phyloP scores from a whole-genome alignment of 1,140 invertebrate species.

The Drosophila tani region DNA sequence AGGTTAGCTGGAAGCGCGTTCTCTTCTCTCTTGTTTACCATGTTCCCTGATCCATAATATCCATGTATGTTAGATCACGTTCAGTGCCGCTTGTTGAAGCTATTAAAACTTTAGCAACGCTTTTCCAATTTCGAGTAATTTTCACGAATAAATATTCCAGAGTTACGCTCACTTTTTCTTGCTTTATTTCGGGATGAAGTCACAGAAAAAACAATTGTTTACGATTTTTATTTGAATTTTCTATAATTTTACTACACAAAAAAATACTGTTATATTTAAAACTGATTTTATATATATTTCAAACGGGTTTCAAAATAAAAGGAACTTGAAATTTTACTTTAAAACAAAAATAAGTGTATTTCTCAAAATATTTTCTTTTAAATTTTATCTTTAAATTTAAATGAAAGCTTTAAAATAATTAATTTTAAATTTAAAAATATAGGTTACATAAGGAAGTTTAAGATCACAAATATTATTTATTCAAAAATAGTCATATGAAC shows the following conservation, averaged over 20 bases:
- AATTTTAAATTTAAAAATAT: too few relatives aligned
- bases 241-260: slow-evolving; percentile 6
- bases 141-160: slow-evolving; percentile 10
- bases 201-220: slow-evolving; percentile 26
- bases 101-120: slow-evolving; percentile 15
- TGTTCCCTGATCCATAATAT: slow-evolving; percentile 23
- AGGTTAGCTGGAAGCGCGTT: slow-evolving; percentile 19
- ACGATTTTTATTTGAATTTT: slow-evolving; percentile 44
- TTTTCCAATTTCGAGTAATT: slow-evolving; percentile 4
- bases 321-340: too few relatives aligned
- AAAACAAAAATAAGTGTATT: too few relatives aligned
- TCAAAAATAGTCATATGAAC: too few relatives aligned
- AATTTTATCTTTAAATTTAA: too few relatives aligned
- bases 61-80: slow-evolving; percentile 14
- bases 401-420: too few relatives aligned
- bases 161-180: slow-evolving; percentile 6
- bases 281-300: too few relatives aligned
- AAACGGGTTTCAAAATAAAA: too few relatives aligned
- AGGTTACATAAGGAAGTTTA: too few relatives aligned
- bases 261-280: not conserved
- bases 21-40: slow-evolving; percentile 16
- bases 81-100: slow-evolving; percentile 2
- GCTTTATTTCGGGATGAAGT: not conserved
- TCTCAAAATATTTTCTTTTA: too few relatives aligned
- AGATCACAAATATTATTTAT: too few relatives aligned